Conservation (phyloP, 1,140 invertebrate species). For the Pachypeltis micranthus region DNA sequence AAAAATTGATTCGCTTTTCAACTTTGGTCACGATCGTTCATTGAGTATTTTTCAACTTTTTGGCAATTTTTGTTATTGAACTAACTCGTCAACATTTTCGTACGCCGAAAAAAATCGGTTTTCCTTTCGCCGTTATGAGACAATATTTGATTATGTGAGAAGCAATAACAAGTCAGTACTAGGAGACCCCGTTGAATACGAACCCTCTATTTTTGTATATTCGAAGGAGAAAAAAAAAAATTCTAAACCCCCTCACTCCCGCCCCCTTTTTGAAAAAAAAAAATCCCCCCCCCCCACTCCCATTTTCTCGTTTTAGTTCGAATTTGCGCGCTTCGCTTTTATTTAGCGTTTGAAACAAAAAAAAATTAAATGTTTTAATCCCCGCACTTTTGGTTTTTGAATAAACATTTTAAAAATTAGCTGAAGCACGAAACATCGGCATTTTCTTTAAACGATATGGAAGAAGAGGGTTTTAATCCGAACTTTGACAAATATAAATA, state of each 20-base stretch:
- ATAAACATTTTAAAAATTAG: no score
- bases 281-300: no score
- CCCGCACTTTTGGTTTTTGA: no score
- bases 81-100: no score
- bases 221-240: slow-evolving; percentile 31
- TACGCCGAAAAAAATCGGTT: slow-evolving; percentile 12
- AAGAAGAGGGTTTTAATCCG: slow-evolving; percentile 15
- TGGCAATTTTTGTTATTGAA: no score
- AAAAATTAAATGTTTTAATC: slow-evolving; percentile 21
- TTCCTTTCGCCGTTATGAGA: slow-evolving; percentile 27
- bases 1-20: slow-evolving; percentile 15
- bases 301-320: no score
- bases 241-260: not conserved
- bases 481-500: slow-evolving; percentile 10
- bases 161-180: slow-evolving; percentile 31
- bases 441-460: slow-evolving; percentile 16
- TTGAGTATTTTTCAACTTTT: no score
- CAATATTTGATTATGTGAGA: slow-evolving; percentile 30
- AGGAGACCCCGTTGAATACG: slow-evolving; percentile 35
- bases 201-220: slow-evolving; percentile 39
- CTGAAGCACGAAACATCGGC: slow-evolving; percentile 23
- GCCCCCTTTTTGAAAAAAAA: not conserved
- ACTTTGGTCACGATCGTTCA: no score
- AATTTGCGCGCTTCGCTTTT: no score
- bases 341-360: slow-evolving; percentile 14